Evolutionary conservation across 2,113 vertebrate genomes (phyloP).

Genomic region (Thermophis baileyi): DNA sequence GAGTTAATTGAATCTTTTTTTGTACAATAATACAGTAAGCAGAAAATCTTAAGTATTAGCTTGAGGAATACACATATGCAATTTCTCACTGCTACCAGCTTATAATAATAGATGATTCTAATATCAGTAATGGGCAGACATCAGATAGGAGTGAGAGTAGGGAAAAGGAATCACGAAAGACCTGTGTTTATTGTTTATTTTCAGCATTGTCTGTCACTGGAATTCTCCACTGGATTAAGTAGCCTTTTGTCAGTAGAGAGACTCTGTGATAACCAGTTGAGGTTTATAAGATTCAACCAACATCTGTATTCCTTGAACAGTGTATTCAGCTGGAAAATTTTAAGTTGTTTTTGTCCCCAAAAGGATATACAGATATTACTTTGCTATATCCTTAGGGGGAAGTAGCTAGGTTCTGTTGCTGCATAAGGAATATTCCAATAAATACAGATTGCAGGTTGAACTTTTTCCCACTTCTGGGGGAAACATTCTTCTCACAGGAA

Average conservation of each 20-base stretch:
- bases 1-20: not conserved
- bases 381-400: not conserved
- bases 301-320: not conserved
- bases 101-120: not conserved
- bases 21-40: not conserved
- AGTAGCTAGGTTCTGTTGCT: not conserved
- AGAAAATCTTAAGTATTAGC: not conserved
- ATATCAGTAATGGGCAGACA: not conserved
- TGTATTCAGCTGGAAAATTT: not conserved
- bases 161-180: not conserved
- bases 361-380: not conserved
- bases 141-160: not conserved
- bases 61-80: not conserved
- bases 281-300: not conserved
- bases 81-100: not conserved
- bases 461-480: not conserved
- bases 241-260: not conserved
- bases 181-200: not conserved
- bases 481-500: not conserved
- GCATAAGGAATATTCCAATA: not conserved
- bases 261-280: not conserved
- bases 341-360: not conserved
- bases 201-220: not conserved
- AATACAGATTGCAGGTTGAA: not conserved
- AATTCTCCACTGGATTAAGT: not conserved